Evolutionary conservation across 2,113 vertebrate genomes (phyloP), one percentile per base, ranked within the genome.

Genomic region (Pteruthius melanotis): DNA sequence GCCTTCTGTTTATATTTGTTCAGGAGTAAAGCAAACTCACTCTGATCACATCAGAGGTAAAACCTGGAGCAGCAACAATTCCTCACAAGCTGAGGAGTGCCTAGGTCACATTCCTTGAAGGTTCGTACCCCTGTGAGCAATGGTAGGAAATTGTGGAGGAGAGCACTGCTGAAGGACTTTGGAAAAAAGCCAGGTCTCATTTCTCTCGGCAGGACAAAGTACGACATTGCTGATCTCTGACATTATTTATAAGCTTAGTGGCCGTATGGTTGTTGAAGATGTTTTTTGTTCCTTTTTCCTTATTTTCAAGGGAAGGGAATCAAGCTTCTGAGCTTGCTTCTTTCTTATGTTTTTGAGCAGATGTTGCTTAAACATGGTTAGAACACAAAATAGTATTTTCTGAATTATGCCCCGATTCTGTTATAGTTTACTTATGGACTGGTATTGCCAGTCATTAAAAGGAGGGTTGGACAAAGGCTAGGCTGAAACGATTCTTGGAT

Each of bases 1-100:
- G 40, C 68, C 54, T 56, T 49, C 18, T 86, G 68, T 86, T 91
- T 81, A 17, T 81, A 20, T 68, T 75, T 49, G 27, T 30, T 63
- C 54, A 24, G 18, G 16, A 37, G 24, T 30, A 50, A 57, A 42
- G 10, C 69, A 68, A 4, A 39, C 42, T 81, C 50, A 8, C 22
- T 42, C 20, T 37, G 52, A 23, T n/a, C 18, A 3, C 13, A 5
- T n/a, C 37, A 6, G 42, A 53, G 37, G 33, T 11, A 45, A 71
- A 59, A 47, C 33, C n/a, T 26, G 23, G n/a, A 80, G 52, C 26
- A 8, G 30, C 31, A 82, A 9, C n/a, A 3, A 9, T 40, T 59
- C 20, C 11, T 76, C 23, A 5, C 35, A 22, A 60, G n/a, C 12
- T 0, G 0, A 53, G 70, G 78, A 79, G 37, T 0, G 2, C 20